A percentile compares a stretch with the other conserved stretches of the same genome.
Conservation (phyloP, 2,888 invertebrate genomes). For the Colletes collaris region DNA sequence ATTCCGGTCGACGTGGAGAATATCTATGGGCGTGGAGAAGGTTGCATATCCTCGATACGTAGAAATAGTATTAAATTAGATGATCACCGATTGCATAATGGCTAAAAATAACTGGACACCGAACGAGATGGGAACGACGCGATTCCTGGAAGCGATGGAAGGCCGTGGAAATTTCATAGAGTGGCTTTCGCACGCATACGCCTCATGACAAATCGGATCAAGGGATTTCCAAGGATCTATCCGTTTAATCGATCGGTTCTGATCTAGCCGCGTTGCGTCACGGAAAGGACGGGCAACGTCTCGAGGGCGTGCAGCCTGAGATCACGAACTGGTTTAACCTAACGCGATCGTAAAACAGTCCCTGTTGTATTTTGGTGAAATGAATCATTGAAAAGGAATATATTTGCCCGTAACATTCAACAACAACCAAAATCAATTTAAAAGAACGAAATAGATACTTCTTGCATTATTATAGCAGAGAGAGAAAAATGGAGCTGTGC, state of each 20-base stretch:
- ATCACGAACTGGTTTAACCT: slow-evolving; percentile 60
- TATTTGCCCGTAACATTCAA: no score
- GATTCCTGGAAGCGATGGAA: not conserved
- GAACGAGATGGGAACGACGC: not conserved
- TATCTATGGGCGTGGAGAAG: no score
- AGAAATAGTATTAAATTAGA: no score
- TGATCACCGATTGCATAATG: not conserved
- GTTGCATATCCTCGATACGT: no score
- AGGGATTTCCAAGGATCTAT: slow-evolving; percentile 27
- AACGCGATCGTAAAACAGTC: slow-evolving; percentile 24
- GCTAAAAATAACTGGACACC: not conserved
- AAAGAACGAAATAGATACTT: no score
- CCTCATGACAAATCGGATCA: slow-evolving; percentile 19
- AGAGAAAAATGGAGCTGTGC: no score
- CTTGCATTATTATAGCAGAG: no score
- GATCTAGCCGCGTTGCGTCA: slow-evolving; percentile 47
- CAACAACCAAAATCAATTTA: no score
- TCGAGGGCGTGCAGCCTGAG: slow-evolving; percentile 33
- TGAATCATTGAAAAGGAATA: no score
- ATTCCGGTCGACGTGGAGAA: no score
- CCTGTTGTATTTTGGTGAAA: no score
- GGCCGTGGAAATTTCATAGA: slow-evolving; percentile 27
- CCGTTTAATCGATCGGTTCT: slow-evolving; percentile 45
- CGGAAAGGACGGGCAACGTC: slow-evolving; percentile 32
- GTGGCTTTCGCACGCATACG: not conserved